Conservation (phyloP, 2,113 vertebrate genomes). For the Orthonyx spaldingii region DNA sequence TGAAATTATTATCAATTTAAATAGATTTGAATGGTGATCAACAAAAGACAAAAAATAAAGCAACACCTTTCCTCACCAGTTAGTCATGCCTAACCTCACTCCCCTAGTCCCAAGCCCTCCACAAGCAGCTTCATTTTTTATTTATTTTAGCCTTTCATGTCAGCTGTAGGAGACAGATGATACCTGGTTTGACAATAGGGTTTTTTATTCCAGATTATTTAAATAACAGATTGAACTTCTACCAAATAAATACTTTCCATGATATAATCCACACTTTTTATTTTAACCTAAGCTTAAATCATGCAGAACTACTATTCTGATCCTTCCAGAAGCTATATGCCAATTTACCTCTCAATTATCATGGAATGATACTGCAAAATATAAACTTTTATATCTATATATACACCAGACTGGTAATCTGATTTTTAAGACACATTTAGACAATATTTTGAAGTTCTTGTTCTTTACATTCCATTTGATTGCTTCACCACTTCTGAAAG, state of each 20-base stretch:
- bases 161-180: neutral
- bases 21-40: neutral
- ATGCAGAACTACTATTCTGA: neutral
- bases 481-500: neutral
- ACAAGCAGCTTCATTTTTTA: neutral
- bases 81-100: neutral
- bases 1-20: neutral
- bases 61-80: rapidly evolving
- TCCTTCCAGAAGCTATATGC: neutral
- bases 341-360: neutral
- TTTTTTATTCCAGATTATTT: neutral
- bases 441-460: neutral
- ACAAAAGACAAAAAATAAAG: neutral
- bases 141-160: neutral
- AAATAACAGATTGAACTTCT: neutral
- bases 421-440: neutral
- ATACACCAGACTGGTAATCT: neutral
- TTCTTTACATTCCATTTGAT: neutral
- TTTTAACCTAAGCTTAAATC: neutral
- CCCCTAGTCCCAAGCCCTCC: neutral
- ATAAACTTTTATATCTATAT: neutral
- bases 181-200: neutral
- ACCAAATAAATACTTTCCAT: neutral
- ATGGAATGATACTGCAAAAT: neutral
- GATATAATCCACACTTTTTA: neutral